Percentiles rank a stretch among this genome's conserved stretches.
These are phyloP conservation scores for Hypomecis punctinalis DNA, from an alignment of 2,888 invertebrate species.

Conservation along the genomic window DNA sequence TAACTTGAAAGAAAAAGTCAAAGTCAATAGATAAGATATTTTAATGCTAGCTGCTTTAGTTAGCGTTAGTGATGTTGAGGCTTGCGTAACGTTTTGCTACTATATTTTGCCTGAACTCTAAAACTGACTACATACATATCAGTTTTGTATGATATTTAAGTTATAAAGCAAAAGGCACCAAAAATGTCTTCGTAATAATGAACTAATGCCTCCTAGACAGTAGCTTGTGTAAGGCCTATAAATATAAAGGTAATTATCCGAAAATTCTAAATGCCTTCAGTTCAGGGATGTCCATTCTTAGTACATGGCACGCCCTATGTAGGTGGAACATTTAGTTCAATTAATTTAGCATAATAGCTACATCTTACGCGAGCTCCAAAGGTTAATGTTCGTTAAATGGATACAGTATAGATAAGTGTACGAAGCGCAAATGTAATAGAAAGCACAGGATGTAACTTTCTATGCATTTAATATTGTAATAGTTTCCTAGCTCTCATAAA, in stretches of 20 bases:
- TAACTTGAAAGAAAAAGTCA: too few relatives aligned
- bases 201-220: too few relatives aligned
- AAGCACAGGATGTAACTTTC: slow-evolving; percentile 6
- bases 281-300: neutral
- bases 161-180: too few relatives aligned
- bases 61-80: too few relatives aligned
- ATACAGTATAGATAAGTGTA: slow-evolving; percentile 6
- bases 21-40: too few relatives aligned
- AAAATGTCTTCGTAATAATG: too few relatives aligned
- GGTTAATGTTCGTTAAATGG: slow-evolving; percentile 17
- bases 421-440: neutral
- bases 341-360: slow-evolving; percentile 17
- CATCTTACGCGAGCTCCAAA: slow-evolving; percentile 6
- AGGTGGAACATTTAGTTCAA: slow-evolving; percentile 14
- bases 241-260: neutral
- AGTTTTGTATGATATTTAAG: too few relatives aligned
- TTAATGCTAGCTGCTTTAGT: too few relatives aligned
- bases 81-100: too few relatives aligned
- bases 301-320: slow-evolving; percentile 6
- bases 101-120: too few relatives aligned
- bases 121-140: too few relatives aligned
- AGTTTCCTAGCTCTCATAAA: neutral
- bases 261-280: neutral
- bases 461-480: neutral
- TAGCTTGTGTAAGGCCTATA: neutral